Percentiles rank a stretch among this genome's conserved stretches.
phyloP scores from a whole-genome alignment of 2,888 invertebrate genomes.

The Cosmorhoe ocellata region DNA sequence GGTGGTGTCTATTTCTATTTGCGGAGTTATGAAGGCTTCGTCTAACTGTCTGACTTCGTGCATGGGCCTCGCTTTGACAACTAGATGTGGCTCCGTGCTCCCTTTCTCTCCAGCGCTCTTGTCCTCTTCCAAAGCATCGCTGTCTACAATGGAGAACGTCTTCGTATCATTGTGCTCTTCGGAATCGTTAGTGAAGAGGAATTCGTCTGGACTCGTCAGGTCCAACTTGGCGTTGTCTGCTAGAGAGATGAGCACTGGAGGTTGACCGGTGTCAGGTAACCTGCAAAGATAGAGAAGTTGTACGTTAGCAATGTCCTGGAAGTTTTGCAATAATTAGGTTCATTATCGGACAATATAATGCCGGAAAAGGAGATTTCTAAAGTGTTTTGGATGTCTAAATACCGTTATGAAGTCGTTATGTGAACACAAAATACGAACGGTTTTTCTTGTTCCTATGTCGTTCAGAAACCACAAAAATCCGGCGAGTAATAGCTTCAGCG shows the following conservation, averaged over 20 bases:
- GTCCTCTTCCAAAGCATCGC: constrained; percentile 50
- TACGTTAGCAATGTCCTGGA: constrained; percentile 15
- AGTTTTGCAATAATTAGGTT: constrained; percentile 1
- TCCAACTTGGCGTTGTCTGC: constrained; percentile 84
- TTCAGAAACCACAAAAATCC: no score
- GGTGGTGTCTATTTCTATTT: constrained; percentile 48
- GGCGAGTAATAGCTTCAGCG: not conserved
- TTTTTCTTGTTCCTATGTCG: not conserved
- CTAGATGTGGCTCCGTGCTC: constrained; percentile 61
- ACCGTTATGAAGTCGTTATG: not conserved
- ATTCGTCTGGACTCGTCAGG: constrained; percentile 80
- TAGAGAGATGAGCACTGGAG: constrained; percentile 82
- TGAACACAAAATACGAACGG: not conserved
- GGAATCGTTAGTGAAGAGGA: constrained; percentile 73
- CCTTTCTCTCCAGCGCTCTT: constrained; percentile 52
- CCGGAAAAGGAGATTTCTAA: constrained; percentile 6
- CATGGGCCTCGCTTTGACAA: constrained; percentile 72
- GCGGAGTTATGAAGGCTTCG: constrained; percentile 59
- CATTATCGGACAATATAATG: constrained; percentile 1
- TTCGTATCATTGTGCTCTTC: constrained; percentile 72
- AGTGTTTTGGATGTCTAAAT: not conserved
- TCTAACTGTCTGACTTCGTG: constrained; percentile 66
- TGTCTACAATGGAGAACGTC: constrained; percentile 63
- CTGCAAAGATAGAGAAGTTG: constrained; percentile 63
- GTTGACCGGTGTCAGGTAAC: constrained; percentile 84